phyloP scores from a whole-genome alignment of 2,888 invertebrate species.

The Lathronympha strigana region DNA sequence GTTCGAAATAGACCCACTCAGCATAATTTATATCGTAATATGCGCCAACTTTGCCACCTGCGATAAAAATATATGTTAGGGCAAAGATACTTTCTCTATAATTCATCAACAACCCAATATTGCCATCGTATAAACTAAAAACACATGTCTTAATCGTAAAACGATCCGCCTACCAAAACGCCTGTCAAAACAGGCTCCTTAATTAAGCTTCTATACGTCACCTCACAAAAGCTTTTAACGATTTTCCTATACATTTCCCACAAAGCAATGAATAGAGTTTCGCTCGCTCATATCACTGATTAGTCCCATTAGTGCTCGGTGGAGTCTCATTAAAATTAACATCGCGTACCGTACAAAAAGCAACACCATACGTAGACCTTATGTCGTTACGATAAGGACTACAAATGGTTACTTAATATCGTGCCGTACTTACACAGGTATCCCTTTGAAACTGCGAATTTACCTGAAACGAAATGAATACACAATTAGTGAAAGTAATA shows the following conservation, averaged over 20 bases:
- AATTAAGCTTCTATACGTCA: constrained; percentile 14
- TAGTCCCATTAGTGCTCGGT: constrained; percentile 35
- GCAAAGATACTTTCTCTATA: too few species aligned
- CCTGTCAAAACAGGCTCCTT: background rate
- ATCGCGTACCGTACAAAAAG: constrained; percentile 26
- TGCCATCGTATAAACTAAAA: too few species aligned
- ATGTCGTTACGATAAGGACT: too few species aligned
- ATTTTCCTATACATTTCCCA: constrained; percentile 25
- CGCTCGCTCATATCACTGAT: constrained; percentile 21
- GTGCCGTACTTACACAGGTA: constrained; percentile 29
- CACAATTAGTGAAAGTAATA: constrained; percentile 23
- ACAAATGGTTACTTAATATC: too few species aligned
- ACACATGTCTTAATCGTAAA: too few species aligned
- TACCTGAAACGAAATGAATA: constrained; percentile 40
- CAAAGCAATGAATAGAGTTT: constrained; percentile 3
- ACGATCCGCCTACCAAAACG: background rate
- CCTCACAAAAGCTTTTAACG: constrained; percentile 9
- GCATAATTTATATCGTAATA: too few species aligned
- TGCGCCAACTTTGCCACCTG: too few species aligned
- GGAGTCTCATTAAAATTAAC: constrained; percentile 37
- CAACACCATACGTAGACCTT: too few species aligned
- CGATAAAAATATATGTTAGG: too few species aligned
- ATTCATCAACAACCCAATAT: too few species aligned
- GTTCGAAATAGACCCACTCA: too few species aligned
- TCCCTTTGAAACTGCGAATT: constrained; percentile 35